phyloP scores from a whole-genome alignment of 2,888 invertebrate species.

The Drosophila borborema region DNA sequence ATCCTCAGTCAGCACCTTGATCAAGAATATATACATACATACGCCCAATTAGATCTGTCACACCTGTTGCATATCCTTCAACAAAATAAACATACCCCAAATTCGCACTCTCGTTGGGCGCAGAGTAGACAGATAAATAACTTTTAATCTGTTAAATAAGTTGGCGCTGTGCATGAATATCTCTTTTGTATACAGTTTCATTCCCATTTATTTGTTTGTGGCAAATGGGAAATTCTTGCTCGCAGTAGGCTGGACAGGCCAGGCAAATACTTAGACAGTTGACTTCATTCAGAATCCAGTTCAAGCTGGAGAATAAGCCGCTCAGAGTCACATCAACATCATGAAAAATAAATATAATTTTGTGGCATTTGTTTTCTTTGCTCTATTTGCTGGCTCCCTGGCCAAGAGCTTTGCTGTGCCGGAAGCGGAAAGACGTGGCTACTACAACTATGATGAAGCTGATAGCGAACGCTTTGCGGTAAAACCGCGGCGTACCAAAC shows the following conservation, averaged over 20 bases:
- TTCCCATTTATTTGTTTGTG: background rate
- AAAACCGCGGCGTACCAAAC: background rate
- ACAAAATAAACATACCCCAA: background rate
- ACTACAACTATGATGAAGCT: slow-evolving; percentile 7
- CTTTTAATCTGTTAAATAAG: background rate
- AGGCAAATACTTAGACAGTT: background rate
- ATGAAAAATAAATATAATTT: slow-evolving; percentile 10
- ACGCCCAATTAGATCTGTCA: no score
- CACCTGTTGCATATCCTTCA: background rate
- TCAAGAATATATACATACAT: no score
- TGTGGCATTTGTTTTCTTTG: background rate
- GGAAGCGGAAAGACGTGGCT: background rate
- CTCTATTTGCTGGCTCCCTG: background rate
- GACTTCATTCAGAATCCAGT: background rate
- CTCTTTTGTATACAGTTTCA: background rate
- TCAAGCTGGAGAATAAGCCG: slow-evolving; percentile 3
- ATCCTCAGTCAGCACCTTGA: no score
- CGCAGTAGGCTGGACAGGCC: slow-evolving; percentile 2
- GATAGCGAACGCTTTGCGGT: background rate
- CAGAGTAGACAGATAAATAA: background rate
- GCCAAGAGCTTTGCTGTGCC: background rate
- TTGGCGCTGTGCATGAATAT: background rate
- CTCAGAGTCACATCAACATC: background rate
- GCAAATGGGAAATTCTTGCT: background rate
- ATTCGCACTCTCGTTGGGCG: background rate